Evolutionary conservation across 2,888 invertebrate species (phyloP).

Genomic region (Amiota mariae): DNA sequence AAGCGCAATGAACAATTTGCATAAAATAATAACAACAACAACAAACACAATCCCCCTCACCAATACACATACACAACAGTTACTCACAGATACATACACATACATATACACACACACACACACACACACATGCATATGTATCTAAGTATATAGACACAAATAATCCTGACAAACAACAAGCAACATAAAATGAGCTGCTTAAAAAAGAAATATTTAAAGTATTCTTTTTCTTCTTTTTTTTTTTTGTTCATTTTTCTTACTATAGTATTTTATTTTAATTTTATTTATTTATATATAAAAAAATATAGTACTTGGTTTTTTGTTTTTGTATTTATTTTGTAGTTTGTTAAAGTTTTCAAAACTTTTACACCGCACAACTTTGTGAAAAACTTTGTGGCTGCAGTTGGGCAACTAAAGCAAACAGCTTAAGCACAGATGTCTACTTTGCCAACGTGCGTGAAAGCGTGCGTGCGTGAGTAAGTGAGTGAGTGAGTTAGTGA

Average conservation of each 20-base stretch:
- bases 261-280: not conserved
- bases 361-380: not conserved
- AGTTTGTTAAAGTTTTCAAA: constrained; percentile 11
- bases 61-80: too few relatives aligned
- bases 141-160: not conserved
- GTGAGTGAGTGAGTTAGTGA: not conserved
- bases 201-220: too few relatives aligned
- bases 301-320: not conserved
- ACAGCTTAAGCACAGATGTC: not conserved
- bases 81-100: not conserved
- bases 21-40: constrained; percentile 46
- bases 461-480: not conserved
- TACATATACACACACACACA: constrained; percentile 13
- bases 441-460: not conserved
- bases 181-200: too few relatives aligned
- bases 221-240: not conserved
- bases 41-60: constrained; percentile 26
- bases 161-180: too few relatives aligned
- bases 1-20: constrained; percentile 62
- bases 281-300: not conserved
- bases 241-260: not conserved
- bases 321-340: not conserved
- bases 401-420: not conserved
- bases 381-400: constrained; percentile 5
- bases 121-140: constrained; percentile 20